phyloP scores from a whole-genome alignment of 2,113 vertebrate species.

The Hylia prasina region DNA sequence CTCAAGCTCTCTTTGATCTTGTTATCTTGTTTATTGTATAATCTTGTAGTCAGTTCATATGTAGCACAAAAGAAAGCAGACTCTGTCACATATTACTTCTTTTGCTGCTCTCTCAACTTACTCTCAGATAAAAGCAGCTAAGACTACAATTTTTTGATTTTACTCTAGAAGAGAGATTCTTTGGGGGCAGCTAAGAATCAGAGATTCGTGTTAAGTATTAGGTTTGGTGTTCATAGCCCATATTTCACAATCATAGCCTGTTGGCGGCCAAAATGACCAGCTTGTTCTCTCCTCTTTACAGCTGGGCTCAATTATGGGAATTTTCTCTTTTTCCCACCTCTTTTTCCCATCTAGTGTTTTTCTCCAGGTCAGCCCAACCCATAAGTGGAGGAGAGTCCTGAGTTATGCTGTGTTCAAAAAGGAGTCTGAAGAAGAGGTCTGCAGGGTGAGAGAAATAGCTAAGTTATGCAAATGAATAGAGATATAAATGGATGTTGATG shows the following conservation, averaged over 20 bases:
- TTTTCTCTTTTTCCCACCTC: background rate
- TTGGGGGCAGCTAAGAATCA: background rate
- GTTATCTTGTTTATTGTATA: constrained; percentile 49
- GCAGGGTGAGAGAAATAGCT: background rate
- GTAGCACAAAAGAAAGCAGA: constrained; percentile 21
- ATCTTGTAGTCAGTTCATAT: constrained; percentile 5
- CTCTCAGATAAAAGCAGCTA: background rate
- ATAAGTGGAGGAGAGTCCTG: background rate
- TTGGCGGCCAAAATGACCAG: background rate
- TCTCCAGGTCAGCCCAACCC: background rate
- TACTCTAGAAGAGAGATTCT: background rate
- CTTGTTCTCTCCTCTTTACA: background rate
- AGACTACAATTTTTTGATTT: background rate
- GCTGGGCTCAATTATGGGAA: background rate
- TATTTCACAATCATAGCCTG: background rate
- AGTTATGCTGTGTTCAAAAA: background rate
- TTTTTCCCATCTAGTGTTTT: background rate
- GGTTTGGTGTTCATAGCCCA: background rate
- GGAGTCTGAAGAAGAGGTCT: background rate
- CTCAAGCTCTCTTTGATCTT: constrained; percentile 41
- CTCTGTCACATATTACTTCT: background rate
- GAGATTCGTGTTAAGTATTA: background rate
- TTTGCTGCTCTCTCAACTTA: background rate
- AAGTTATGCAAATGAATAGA: background rate
- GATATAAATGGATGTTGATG: background rate